Percentiles rank a stretch among this genome's conserved stretches.
phyloP scores from a whole-genome alignment of 2,113 vertebrate species.

The Xiphias gladius region DNA sequence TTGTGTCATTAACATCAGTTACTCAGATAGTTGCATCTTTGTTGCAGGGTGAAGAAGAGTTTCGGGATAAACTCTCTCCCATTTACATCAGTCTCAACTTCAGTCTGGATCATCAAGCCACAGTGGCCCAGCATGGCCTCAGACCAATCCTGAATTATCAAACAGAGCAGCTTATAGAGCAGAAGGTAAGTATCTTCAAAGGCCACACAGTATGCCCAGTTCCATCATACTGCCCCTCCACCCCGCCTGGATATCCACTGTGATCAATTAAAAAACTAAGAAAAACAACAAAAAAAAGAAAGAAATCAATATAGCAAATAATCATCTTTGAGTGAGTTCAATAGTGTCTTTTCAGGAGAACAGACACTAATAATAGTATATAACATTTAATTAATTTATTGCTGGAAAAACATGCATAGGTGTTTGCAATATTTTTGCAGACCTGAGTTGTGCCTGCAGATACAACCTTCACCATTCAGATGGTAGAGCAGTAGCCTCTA shows the following conservation, averaged over 20 bases:
- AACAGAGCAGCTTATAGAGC: constrained; percentile 86
- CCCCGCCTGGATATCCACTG: no score
- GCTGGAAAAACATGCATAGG: no score
- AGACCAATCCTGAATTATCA: constrained; percentile 88
- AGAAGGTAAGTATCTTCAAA: constrained; percentile 84
- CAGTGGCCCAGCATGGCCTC: constrained; percentile 84
- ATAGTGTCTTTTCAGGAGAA: not conserved
- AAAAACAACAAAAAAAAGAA: no score
- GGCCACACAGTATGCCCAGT: not conserved
- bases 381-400: no score
- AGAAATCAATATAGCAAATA: no score
- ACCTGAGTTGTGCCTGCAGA: no score
- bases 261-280: no score
- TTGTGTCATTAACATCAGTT: not conserved
- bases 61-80: constrained; percentile 93
- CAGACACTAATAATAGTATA: no score
- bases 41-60: constrained; percentile 89
- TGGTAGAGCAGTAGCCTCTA: not conserved
- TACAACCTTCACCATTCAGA: not conserved
- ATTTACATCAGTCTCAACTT: constrained; percentile 91
- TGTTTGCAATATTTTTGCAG: no score
- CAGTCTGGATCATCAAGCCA: constrained; percentile 86
- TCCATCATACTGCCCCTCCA: not conserved
- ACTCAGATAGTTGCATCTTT: constrained; percentile 5
- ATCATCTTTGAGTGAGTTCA: not conserved